Evolutionary conservation across 2,888 invertebrate genomes (phyloP).

Genomic region (Cerceris rybyensis): DNA sequence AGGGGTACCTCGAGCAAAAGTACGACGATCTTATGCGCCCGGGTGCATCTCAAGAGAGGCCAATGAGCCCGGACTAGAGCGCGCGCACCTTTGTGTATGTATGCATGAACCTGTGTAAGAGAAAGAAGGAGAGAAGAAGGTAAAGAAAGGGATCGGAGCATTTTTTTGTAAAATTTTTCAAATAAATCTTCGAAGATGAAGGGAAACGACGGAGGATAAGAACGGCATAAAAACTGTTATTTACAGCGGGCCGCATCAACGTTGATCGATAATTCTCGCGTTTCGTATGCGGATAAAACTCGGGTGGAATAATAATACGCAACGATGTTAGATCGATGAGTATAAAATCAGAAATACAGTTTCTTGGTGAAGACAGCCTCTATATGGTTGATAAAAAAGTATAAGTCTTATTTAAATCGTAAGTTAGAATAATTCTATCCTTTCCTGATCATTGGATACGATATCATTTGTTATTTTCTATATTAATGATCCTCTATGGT

Average conservation of each 20-base stretch:
- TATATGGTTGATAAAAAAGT: background rate
- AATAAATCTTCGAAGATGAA: constrained; percentile 60
- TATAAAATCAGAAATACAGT: background rate
- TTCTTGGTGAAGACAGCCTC: background rate
- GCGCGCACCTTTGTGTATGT: background rate
- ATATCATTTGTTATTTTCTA: too few species aligned
- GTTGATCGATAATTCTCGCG: constrained; percentile 60
- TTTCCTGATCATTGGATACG: too few species aligned
- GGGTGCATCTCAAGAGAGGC: constrained; percentile 38
- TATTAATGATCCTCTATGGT: too few species aligned
- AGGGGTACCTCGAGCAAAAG: constrained; percentile 59
- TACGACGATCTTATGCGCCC: constrained; percentile 50
- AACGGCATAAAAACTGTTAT: constrained; percentile 63
- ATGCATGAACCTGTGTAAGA: too few species aligned
- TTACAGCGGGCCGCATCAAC: constrained; percentile 48
- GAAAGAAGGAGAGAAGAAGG: too few species aligned
- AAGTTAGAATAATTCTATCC: too few species aligned
- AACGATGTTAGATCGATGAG: constrained; percentile 31
- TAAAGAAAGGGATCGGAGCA: too few species aligned
- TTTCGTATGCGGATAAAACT: constrained; percentile 2
- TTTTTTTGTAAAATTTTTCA: constrained; percentile 50
- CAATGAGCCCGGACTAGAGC: constrained; percentile 13
- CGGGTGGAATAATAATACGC: constrained; percentile 40
- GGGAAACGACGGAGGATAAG: constrained; percentile 49
- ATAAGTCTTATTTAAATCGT: too few species aligned